phyloP scores from a whole-genome alignment of 2,888 invertebrate species.

The Timema cristinae region DNA sequence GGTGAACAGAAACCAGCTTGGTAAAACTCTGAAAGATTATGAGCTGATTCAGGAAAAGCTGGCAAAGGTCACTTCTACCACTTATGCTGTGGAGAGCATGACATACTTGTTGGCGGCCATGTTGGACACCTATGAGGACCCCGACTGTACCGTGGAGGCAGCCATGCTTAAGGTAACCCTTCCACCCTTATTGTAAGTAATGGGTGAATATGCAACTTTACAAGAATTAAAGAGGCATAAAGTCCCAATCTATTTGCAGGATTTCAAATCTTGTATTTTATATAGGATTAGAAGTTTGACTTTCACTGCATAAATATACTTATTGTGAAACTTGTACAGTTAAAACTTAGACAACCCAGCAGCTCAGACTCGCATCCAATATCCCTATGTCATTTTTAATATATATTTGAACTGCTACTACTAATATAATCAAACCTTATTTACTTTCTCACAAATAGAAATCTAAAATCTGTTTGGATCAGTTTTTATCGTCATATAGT shows the following conservation, averaged over 20 bases:
- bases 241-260: neutral
- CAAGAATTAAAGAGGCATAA: neutral
- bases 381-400: too few species aligned
- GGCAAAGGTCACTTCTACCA: constrained; percentile 47
- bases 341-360: too few species aligned
- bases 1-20: constrained; percentile 51
- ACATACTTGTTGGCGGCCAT: constrained; percentile 78
- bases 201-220: too few species aligned
- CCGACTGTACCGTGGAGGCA: constrained; percentile 74
- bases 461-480: too few species aligned
- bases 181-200: too few species aligned
- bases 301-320: neutral
- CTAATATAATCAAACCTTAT: too few species aligned
- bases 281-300: neutral
- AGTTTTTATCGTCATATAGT: too few species aligned
- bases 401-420: too few species aligned
- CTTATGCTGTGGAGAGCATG: constrained; percentile 83
- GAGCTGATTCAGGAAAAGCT: constrained; percentile 50
- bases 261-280: neutral
- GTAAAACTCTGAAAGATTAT: constrained; percentile 48
- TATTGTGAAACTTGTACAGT: neutral
- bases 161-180: constrained; percentile 68
- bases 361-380: too few species aligned
- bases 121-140: constrained; percentile 68
- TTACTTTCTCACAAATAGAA: too few species aligned